These are phyloP conservation scores for Aphidius ervi DNA, from an alignment of 1,140 invertebrate species.

Conservation along the genomic window DNA sequence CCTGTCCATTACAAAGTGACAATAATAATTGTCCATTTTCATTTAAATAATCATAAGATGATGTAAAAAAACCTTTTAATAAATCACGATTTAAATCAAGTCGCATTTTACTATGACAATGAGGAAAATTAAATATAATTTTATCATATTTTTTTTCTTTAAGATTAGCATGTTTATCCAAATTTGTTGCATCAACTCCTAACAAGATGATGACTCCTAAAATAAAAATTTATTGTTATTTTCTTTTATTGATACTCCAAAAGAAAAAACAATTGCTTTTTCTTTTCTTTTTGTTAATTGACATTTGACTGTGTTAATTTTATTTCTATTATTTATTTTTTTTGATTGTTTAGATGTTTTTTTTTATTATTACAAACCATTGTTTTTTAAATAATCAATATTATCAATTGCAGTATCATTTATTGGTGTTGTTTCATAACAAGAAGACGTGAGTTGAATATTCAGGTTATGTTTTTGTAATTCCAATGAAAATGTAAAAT, in stretches of 20 bases:
- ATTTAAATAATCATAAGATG: constrained; percentile 42
- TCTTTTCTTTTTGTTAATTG: no score
- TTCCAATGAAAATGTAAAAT: constrained; percentile 58
- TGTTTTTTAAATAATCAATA: constrained; percentile 34
- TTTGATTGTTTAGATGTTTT: background rate
- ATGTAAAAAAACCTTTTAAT: constrained; percentile 56
- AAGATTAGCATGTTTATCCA: constrained; percentile 37
- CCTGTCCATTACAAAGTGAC: constrained; percentile 61
- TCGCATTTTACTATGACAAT: constrained; percentile 63
- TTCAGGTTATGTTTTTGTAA: constrained; percentile 39
- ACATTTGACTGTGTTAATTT: background rate
- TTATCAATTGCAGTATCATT: constrained; percentile 35
- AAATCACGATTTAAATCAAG: constrained; percentile 59
- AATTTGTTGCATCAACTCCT: constrained; percentile 55
- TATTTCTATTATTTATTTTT: background rate
- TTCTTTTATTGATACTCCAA: background rate
- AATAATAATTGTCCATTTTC: constrained; percentile 51
- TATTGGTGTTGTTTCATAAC: constrained; percentile 34
- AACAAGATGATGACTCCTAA: constrained; percentile 52
- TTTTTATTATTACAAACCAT: constrained; percentile 37
- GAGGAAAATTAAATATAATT: constrained; percentile 65
- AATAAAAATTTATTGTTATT: constrained; percentile 35
- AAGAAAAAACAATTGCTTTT: background rate
- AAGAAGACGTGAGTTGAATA: constrained; percentile 37
- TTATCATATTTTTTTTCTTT: constrained; percentile 44